phyloP scores from a whole-genome alignment of 2,113 vertebrate species.

The Gymnogyps californianus region DNA sequence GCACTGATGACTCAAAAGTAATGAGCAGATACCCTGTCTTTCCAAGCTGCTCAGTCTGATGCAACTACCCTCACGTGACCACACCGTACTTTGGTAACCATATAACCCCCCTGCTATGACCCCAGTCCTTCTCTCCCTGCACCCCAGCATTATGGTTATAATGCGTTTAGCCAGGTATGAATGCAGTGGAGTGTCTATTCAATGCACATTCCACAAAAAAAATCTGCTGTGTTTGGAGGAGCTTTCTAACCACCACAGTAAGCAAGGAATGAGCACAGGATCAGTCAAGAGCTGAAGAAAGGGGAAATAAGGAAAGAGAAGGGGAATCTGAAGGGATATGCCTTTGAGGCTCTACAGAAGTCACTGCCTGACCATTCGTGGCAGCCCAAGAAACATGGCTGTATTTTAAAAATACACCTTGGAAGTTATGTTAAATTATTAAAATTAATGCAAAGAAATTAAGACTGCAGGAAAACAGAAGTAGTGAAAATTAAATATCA shows the following conservation, averaged over 20 bases:
- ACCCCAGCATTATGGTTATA: fast-evolving
- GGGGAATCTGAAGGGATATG: not conserved
- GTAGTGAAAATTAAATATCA: not conserved
- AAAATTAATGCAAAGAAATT: not conserved
- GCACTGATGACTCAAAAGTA: not conserved
- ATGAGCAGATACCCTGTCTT: not conserved
- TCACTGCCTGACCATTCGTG: not conserved
- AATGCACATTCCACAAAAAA: not conserved
- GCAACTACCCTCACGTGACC: not conserved
- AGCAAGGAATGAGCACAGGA: not conserved
- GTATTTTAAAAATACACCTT: not conserved
- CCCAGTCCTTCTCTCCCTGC: not conserved
- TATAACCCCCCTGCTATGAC: not conserved
- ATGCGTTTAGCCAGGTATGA: not conserved
- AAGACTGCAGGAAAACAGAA: not conserved
- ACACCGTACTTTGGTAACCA: fast-evolving
- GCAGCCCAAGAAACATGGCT: not conserved
- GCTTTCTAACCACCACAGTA: not conserved
- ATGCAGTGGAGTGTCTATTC: not conserved
- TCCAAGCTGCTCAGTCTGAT: not conserved
- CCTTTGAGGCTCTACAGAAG: not conserved
- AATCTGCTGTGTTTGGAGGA: not conserved
- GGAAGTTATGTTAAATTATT: not conserved
- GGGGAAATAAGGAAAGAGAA: not conserved
- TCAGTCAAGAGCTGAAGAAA: not conserved